These are phyloP conservation scores for Urocyon cinereoargenteus DNA, from an alignment of 2,797 vertebrate genomes.

Conservation along the genomic window DNA sequence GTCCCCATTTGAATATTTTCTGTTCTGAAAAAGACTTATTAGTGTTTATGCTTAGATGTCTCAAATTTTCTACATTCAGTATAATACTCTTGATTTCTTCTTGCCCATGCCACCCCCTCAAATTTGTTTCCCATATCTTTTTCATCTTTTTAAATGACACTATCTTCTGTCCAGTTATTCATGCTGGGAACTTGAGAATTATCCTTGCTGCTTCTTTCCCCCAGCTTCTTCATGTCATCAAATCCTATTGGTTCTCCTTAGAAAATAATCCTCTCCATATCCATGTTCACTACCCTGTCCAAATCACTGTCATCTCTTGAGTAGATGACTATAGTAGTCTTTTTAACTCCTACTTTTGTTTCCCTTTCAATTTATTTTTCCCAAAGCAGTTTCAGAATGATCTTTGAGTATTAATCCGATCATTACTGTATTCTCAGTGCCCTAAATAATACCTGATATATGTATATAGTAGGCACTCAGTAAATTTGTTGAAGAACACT, in stretches of 20 bases:
- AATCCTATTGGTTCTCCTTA: not conserved
- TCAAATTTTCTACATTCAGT: not conserved
- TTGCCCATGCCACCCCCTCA: not conserved
- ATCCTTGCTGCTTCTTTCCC: not conserved
- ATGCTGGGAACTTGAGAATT: not conserved
- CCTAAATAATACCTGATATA: not conserved
- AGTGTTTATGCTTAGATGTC: not conserved
- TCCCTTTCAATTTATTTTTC: slow-evolving; percentile 13
- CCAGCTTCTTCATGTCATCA: not conserved
- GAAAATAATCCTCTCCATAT: not conserved
- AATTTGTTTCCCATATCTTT: slow-evolving; percentile 9
- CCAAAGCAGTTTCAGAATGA: not conserved
- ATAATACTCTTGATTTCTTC: slow-evolving; percentile 17
- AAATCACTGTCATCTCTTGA: slow-evolving; percentile 27
- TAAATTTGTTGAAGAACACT: slow-evolving; percentile 5
- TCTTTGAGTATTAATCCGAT: not conserved
- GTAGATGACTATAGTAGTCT: not conserved
- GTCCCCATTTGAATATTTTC: not conserved
- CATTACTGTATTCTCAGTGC: not conserved
- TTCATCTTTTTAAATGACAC: slow-evolving; percentile 10
- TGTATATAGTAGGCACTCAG: not conserved
- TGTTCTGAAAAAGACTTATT: slow-evolving; percentile 26
- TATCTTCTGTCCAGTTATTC: slow-evolving; percentile 4
- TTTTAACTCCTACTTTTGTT: not conserved
- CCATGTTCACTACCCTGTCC: not conserved